These are phyloP conservation scores for Holothuria leucospilota DNA, from an alignment of 53 echinoderm and acorn worm species.

Conservation along the genomic window DNA sequence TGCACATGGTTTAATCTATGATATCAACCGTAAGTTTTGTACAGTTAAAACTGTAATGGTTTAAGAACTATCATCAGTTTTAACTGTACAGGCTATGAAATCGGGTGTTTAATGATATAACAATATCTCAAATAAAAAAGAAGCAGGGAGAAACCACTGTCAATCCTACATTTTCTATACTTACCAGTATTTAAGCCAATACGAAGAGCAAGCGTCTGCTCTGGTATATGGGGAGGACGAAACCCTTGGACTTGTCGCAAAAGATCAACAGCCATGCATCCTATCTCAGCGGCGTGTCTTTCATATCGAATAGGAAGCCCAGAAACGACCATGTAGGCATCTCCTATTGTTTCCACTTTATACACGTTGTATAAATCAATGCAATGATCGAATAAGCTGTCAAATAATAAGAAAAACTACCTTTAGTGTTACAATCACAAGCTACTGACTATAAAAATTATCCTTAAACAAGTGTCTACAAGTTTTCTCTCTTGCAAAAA, in stretches of 20 bases:
- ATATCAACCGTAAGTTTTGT: too few species aligned
- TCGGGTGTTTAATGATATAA: too few species aligned
- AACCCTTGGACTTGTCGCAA: conserved; percentile 50
- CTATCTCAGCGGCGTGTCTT: conserved; percentile 71
- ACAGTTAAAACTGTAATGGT: too few species aligned
- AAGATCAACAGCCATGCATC: conserved; percentile 70
- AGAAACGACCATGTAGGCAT: conserved; percentile 80
- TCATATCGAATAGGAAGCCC: conserved; percentile 55
- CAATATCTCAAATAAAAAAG: too few species aligned
- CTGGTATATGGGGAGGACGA: conserved; percentile 51
- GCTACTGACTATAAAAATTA: too few species aligned
- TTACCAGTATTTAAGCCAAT: conserved; percentile 75
- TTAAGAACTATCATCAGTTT: too few species aligned
- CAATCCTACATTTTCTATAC: background rate
- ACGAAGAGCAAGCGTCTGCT: conserved; percentile 54
- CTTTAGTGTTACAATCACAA: too few species aligned
- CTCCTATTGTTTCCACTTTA: conserved; percentile 79
- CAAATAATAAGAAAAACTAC: background rate
- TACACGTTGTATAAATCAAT: conserved; percentile 77
- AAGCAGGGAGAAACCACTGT: too few species aligned
- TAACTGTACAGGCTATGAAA: too few species aligned
- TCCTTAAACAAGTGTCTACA: too few species aligned
- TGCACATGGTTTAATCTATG: too few species aligned
- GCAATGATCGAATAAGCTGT: conserved; percentile 71
- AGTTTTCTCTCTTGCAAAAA: too few species aligned